Evolutionary conservation across 2,113 vertebrate genomes (phyloP).

Genomic region (Anarrhichthys ocellatus): DNA sequence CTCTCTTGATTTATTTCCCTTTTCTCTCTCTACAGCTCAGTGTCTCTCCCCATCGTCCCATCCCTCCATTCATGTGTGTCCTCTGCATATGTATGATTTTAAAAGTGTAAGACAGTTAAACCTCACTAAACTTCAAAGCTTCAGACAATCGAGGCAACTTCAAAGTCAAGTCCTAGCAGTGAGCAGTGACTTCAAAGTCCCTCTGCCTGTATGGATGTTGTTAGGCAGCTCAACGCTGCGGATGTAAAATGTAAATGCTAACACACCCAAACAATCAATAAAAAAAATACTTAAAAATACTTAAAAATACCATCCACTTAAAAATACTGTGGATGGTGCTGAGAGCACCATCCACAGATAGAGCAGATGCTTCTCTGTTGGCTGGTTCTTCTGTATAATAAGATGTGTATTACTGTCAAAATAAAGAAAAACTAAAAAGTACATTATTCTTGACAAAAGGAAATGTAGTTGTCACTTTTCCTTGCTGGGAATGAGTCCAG

Average conservation of each 20-base stretch:
- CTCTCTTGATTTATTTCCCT: conserved; percentile 12
- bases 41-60: conserved; percentile 20
- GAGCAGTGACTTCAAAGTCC: conserved; percentile 52
- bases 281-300: not conserved
- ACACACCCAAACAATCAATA: conserved; percentile 20
- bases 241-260: conserved; percentile 30
- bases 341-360: not conserved
- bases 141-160: conserved; percentile 46
- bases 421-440: not conserved
- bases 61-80: conserved; percentile 5
- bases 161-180: conserved; percentile 58
- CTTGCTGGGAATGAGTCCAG: not conserved
- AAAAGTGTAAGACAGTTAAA: conserved; percentile 55
- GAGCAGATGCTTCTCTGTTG: conserved; percentile 24
- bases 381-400: not conserved
- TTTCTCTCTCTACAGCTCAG: conserved; percentile 2
- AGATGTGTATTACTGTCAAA: conserved; percentile 1
- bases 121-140: conserved; percentile 53
- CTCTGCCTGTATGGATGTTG: conserved; percentile 14
- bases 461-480: not conserved
- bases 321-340: no score
- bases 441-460: not conserved
- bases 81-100: conserved; percentile 44
- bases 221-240: conserved; percentile 10
- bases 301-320: no score